A percentile compares a stretch with the other conserved stretches of the same genome.
phyloP scores from a whole-genome alignment of 2,888 invertebrate genomes.

The Neoascia interrupta region DNA sequence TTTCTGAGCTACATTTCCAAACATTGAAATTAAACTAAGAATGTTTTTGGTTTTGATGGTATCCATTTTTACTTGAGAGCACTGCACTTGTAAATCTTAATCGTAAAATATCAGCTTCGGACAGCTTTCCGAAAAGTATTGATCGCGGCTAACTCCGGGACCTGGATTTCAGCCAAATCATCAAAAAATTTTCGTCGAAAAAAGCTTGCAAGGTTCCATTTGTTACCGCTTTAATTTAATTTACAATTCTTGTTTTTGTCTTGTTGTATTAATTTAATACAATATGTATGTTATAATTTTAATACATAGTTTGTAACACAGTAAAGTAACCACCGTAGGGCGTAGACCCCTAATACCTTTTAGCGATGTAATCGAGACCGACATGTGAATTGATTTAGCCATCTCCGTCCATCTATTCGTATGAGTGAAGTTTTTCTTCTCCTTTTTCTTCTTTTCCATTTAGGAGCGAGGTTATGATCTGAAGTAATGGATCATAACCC shows the following conservation, averaged over 20 bases:
- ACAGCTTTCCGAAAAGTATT: conserved; percentile 15
- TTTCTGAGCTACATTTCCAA: conserved; percentile 13
- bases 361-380: too few relatives aligned
- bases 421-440: too few relatives aligned
- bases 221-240: conserved; percentile 14
- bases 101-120: conserved; percentile 10
- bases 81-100: background rate
- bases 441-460: too few relatives aligned
- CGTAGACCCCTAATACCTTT: too few relatives aligned
- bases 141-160: conserved; percentile 7
- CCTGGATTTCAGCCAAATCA: conserved; percentile 7
- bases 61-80: background rate
- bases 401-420: too few relatives aligned
- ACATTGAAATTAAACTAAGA: background rate
- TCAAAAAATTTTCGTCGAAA: conserved; percentile 19
- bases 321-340: too few relatives aligned
- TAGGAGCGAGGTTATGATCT: too few relatives aligned
- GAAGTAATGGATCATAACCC: too few relatives aligned
- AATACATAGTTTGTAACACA: too few relatives aligned
- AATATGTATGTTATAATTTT: too few relatives aligned
- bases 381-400: too few relatives aligned
- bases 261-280: too few relatives aligned
- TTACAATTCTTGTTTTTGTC: conserved; percentile 2
- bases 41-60: background rate
- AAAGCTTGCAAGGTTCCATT: conserved; percentile 3